Percentiles rank a stretch among this genome's conserved stretches.
Evolutionary conservation across 2,888 invertebrate species (phyloP).

Genomic region (Gisinianus flammeolus): DNA sequence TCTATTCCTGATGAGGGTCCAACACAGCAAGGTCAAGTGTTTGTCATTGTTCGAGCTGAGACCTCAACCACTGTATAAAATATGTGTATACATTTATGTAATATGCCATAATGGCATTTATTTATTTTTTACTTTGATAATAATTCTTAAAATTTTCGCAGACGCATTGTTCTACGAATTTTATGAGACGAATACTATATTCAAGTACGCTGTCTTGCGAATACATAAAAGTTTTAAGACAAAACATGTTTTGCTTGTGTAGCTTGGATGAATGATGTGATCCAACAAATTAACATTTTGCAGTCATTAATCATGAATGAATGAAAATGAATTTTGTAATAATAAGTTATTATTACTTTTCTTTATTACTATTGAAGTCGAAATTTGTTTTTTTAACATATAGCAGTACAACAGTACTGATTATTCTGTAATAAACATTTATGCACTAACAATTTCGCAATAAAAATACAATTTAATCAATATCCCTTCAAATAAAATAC

Average conservation of each 20-base stretch:
- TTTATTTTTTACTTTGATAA: background rate
- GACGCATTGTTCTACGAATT: background rate
- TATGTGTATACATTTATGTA: background rate
- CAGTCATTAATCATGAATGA: background rate
- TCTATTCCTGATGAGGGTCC: constrained; percentile 7
- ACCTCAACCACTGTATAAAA: background rate
- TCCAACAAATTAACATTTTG: background rate
- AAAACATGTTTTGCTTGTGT: background rate
- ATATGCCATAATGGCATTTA: background rate
- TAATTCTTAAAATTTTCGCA: background rate
- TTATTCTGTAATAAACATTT: no score
- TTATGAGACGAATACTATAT: no score
- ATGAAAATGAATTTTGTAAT: background rate
- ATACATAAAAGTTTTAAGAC: background rate
- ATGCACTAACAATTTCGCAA: no score
- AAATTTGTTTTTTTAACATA: no score
- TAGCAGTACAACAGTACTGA: no score
- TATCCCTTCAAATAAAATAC: no score
- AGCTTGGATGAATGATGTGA: background rate
- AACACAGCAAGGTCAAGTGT: constrained; percentile 30
- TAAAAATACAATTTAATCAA: no score
- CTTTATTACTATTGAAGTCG: no score
- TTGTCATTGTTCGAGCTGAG: constrained; percentile 26
- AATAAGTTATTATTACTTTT: no score
- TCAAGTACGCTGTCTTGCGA: background rate